phyloP scores from a whole-genome alignment of 2,113 vertebrate species.

The Gyps fulvus region DNA sequence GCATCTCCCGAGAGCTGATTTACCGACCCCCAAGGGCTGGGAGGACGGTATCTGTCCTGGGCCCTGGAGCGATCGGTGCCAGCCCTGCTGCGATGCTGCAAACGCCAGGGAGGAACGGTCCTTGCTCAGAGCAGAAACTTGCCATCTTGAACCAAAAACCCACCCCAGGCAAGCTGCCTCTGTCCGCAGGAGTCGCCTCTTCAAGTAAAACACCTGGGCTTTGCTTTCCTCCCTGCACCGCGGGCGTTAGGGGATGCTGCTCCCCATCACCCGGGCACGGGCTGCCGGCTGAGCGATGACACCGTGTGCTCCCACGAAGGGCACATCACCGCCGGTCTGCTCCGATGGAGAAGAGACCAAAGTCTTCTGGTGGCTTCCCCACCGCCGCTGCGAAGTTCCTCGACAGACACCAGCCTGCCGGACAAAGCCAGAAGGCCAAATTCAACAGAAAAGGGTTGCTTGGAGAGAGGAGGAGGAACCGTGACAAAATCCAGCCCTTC shows the following conservation, averaged over 20 bases:
- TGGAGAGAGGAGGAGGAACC: not conserved
- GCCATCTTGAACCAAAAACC: not conserved
- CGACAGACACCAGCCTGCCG: not conserved
- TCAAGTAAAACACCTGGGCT: not conserved
- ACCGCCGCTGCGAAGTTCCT: not conserved
- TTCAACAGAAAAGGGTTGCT: rapidly evolving
- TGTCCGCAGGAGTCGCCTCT: rapidly evolving
- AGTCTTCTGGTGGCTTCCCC: not conserved
- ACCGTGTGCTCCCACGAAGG: rapidly evolving
- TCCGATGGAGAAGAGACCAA: not conserved
- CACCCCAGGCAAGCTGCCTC: not conserved
- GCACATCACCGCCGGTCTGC: rapidly evolving
- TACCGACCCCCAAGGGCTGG: rapidly evolving
- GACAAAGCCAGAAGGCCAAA: not conserved
- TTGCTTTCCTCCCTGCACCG: not conserved
- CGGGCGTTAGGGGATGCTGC: rapidly evolving
- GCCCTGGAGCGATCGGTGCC: not conserved
- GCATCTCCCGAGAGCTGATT: not conserved
- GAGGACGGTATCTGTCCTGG: not conserved
- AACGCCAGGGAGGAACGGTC: not conserved
- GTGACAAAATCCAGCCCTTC: not conserved
- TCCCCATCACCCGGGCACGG: not conserved
- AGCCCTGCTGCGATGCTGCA: not conserved
- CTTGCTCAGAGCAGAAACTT: too few relatives aligned
- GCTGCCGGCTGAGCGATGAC: rapidly evolving